Evolutionary conservation across 2,888 invertebrate species (phyloP), one percentile per base, ranked within the genome.

Genomic region (Sicus ferrugineus): DNA sequence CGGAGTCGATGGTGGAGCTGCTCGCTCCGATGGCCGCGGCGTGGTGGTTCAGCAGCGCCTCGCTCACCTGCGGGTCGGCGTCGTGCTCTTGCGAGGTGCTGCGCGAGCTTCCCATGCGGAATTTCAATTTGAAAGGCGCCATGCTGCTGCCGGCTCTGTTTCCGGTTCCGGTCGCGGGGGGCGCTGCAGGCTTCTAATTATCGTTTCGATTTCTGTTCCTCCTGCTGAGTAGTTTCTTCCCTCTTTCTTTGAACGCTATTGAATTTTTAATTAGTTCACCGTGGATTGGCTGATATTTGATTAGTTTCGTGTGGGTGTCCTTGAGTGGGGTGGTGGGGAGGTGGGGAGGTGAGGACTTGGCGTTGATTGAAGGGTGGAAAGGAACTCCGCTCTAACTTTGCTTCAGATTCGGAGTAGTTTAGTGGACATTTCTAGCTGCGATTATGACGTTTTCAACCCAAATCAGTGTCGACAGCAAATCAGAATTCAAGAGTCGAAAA

Each of bases 111-210:
- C 85, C 84, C 85, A 85, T 85, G 68, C 86, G 85, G 78, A 86
- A 86, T 78, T 85, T 85, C 52, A 86, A 78, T 77, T 86, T 86
- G 74, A 86, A 86, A 28, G 86, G 86, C 46, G 86, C 86, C 86
- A 86, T 86, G 70, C 72, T 58, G 48, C 26, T 26, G 58, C 14
- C 21, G 31, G n/a, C 30, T n/a, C 48, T 34, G 42, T 46, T 48
- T 19, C 62, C 21, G 62, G 4, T 58, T 26, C 14, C 34, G 9
- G 7, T 34, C 34, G 7, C 9, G 34, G 2, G 7, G 34, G 9
- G 9, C 34, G 34, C 7, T 34, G 34, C 7, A 34, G 34, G 34
- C 23, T 21, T 58, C 14, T 16, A 4, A 28, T 59, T 30, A 34
- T 61, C 30, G 30, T 31, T 50, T 21, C 19, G 23, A 28, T 54